Base-by-base conservation (phyloP, 2,113 vertebrate genomes). In the Percina caprodes region DNA sequence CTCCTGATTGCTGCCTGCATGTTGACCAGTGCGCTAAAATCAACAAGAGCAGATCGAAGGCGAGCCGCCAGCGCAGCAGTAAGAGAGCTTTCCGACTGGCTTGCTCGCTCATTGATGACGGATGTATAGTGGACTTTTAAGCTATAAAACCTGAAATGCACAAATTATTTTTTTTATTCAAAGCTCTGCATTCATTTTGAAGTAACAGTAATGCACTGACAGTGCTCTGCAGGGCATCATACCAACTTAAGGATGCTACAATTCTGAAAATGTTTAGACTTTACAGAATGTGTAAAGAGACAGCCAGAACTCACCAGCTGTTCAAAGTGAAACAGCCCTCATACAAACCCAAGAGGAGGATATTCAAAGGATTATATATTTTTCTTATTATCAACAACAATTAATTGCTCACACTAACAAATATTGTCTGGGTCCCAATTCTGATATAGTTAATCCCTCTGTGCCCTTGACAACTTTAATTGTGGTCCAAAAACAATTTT, bases 11-110 rank as follows among this genome's bases (percentile, higher is more conserved):
- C 80, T 69, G 87, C 88, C 80, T 77, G 84, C 69, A 75, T 70
- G 91, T 87, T 91, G 86, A 93, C 86, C 76, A 26, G 61, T 66
- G 76, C 45, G 80, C 82, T 88, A 79, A 86, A 91, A 91, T 87
- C 86, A 89, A 91, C 89, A 86, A 24, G 51, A 73, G 77, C 66
- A 74, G 85, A 93, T 91, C 48, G 74, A 90, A 91, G 60, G 23
- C 21, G 69, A 48, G 62, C 77, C n/a, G 16, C 56, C 18, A 76
- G 59, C n/a, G 24, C 63, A 69, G 79, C 74, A 51, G 73, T 6
- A 46, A 30, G 54, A 71, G 58, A 59, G 45, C 69, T 89, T 55
- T 23, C 65, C 18, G 26, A 83, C 71, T 65, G 69, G 82, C 60
- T 48, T 58, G 54, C 54, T 72, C 23, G 18, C 56, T 79, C 67